Evolutionary conservation across 1,140 invertebrate genomes (phyloP), one percentile per base, ranked within the genome.

Genomic region (Panonychus citri): DNA sequence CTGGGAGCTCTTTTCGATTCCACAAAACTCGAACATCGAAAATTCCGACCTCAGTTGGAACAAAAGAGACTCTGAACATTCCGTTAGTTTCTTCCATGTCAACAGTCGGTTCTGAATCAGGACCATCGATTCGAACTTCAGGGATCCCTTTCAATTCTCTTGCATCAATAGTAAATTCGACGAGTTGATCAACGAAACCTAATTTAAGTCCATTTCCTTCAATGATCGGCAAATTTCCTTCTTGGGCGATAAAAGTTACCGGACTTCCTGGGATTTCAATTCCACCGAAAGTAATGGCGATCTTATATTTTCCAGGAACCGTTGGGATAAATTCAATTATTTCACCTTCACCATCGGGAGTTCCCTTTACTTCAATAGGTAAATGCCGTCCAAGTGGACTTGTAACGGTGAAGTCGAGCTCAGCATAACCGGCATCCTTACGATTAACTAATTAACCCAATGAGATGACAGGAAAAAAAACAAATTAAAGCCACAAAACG

Each of bases 341-440:
- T 62, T 79, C 76, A n/a, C 65, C 68, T 62, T 81, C 76, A 19
- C 78, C 73, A 57, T 85, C 81, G 28, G 77, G 76, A 10, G 83
- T 75, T 15, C 78, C 75, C 52, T 77, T 79, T 10, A 87, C 77
- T 65, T 87, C 79, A 2, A 91, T 75, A 0, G 85, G 82, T 28
- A 95, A 68, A 59, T 82, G 81, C 64, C 85, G 78, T 21, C 87
- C 85, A n/a, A 83, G 75, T 2, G 91, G 90, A 62, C 85, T 84
- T 34, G 83, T 81, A 3, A 90, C 82, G 50, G 81, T 80, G 1
- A 93, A 81, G 64, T 90, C 85, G 55, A 95, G 70, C 60, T 94
- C 85, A 1, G 89, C 87, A 57, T 82, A 76, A 13, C 90, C 89
- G 46, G 89, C 85, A 60, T 87, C 81, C 59, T 80, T 78, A 54